Evolutionary conservation across 2,888 invertebrate species (phyloP).

Genomic region (Synanthedon tipuliformis): DNA sequence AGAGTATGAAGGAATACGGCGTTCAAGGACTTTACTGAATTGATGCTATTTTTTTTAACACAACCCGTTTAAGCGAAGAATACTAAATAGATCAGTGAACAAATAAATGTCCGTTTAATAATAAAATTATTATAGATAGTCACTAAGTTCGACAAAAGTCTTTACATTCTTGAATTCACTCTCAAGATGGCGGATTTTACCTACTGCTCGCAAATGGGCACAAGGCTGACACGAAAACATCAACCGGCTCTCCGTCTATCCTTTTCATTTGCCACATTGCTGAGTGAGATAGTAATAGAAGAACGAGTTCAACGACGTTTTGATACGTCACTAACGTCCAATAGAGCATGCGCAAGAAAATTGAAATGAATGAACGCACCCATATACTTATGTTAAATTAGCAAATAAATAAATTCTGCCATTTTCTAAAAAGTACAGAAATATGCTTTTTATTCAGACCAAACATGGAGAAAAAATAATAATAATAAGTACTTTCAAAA

Average conservation of each 20-base stretch:
- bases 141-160: constrained; percentile 62
- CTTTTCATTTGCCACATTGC: constrained; percentile 44
- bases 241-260: constrained; percentile 64
- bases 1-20: constrained; percentile 61
- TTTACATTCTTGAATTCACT: constrained; percentile 73
- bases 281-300: constrained; percentile 54
- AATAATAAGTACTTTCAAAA: neutral
- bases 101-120: constrained; percentile 56
- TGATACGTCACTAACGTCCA: constrained; percentile 55
- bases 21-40: constrained; percentile 41
- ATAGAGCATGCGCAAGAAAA: constrained; percentile 56
- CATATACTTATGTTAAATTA: too few species aligned
- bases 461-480: neutral
- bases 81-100: constrained; percentile 32
- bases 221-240: constrained; percentile 72
- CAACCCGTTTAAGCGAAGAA: constrained; percentile 29
- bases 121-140: constrained; percentile 56
- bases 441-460: neutral
- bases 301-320: constrained; percentile 48
- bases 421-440: neutral
- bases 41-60: constrained; percentile 33
- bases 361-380: constrained; percentile 42
- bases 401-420: too few species aligned
- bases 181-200: constrained; percentile 75
- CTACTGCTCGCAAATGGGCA: constrained; percentile 69